These are phyloP conservation scores for Anguilla japonica DNA, from an alignment of 2,113 vertebrate species.

Conservation along the genomic window DNA sequence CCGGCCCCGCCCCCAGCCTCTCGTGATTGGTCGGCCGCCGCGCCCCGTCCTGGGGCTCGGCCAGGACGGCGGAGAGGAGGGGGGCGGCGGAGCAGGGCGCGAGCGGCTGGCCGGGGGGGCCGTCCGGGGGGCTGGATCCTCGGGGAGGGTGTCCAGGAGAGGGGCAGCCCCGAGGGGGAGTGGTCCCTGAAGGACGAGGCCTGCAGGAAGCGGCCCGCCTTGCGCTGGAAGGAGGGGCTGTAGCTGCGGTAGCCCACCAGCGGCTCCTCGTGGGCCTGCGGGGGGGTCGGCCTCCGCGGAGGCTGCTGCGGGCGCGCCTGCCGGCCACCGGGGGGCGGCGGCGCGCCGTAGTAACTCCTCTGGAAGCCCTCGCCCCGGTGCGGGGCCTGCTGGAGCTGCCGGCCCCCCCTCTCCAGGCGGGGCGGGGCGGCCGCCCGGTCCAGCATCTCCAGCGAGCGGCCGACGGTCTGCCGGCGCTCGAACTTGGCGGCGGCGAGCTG, in stretches of 20 bases:
- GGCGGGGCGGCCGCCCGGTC: conserved; percentile 64
- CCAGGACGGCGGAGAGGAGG: conserved; percentile 5
- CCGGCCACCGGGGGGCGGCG: conserved; percentile 16
- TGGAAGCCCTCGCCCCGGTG: conserved; percentile 37
- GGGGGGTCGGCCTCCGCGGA: conserved; percentile 55
- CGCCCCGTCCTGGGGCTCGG: conserved; percentile 34
- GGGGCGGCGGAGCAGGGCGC: conserved; percentile 20
- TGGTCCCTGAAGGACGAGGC: conserved; percentile 82
- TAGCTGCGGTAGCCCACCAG: conserved; percentile 80
- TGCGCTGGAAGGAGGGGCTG: conserved; percentile 82
- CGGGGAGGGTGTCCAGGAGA: conserved; percentile 52
- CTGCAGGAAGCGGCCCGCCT: conserved; percentile 76
- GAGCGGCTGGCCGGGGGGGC: conserved; percentile 38
- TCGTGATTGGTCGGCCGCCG: conserved; percentile 31
- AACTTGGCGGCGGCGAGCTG: conserved; percentile 69
- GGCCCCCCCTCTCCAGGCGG: conserved; percentile 49
- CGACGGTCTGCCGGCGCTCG: conserved; percentile 56
- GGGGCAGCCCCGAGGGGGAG: conserved; percentile 67
- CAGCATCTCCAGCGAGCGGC: conserved; percentile 78
- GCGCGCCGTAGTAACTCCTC: conserved; percentile 8
- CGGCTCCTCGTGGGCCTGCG: conserved; percentile 75
- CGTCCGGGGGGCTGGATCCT: conserved; percentile 51
- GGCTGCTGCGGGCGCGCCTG: conserved; percentile 44
- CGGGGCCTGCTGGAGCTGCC: conserved; percentile 49
- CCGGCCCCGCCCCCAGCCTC: conserved; percentile 49